Evolutionary conservation across 2,888 invertebrate genomes (phyloP).

Genomic region (Helleia helle): DNA sequence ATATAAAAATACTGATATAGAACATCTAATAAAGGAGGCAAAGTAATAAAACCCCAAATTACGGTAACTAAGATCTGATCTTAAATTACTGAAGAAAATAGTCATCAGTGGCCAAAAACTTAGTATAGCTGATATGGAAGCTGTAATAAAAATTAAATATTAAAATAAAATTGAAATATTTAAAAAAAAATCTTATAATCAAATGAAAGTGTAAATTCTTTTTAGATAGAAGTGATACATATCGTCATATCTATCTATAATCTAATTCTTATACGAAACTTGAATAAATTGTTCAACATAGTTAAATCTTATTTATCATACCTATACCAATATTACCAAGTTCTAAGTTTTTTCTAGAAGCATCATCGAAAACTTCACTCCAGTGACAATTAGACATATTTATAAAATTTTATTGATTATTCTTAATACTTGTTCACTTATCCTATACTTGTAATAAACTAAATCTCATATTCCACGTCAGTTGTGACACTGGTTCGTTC

Average conservation of each 20-base stretch:
- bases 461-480: conserved; percentile 31
- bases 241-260: neutral
- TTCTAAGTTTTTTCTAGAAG: conserved; percentile 28
- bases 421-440: conserved; percentile 3
- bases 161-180: neutral
- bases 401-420: neutral
- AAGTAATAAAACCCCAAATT: conserved; percentile 49
- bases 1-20: conserved; percentile 24
- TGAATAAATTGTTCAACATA: too few relatives aligned
- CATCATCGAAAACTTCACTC: conserved; percentile 33
- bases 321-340: conserved; percentile 34
- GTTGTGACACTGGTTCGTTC: conserved; percentile 30
- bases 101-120: conserved; percentile 34
- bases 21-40: conserved; percentile 34
- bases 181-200: too few relatives aligned
- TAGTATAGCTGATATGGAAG: conserved; percentile 30
- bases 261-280: too few relatives aligned
- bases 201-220: too few relatives aligned
- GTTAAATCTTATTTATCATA: too few relatives aligned
- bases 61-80: conserved; percentile 43
- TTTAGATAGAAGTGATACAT: neutral
- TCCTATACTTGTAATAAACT: conserved; percentile 9
- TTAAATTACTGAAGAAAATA: conserved; percentile 31
- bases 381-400: conserved; percentile 29
- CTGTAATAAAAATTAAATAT: conserved; percentile 28